Evolutionary conservation across 2,113 vertebrate species (phyloP).

Genomic region (Smithornis capensis): DNA sequence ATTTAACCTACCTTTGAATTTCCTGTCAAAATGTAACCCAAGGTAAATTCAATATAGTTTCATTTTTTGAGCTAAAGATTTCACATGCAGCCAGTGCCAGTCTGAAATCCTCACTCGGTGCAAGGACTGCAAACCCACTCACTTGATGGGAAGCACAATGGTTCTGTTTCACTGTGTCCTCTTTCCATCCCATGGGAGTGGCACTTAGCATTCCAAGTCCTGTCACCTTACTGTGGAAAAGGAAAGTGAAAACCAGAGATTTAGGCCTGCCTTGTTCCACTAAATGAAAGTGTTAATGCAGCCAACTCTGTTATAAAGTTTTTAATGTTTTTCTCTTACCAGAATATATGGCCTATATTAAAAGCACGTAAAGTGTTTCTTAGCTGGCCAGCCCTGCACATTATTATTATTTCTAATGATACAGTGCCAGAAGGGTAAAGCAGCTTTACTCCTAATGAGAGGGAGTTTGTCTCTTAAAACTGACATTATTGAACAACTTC

Average conservation of each 20-base stretch:
- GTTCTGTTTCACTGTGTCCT: fast-evolving
- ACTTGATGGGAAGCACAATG: fast-evolving
- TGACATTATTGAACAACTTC: not conserved
- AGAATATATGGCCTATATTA: not conserved
- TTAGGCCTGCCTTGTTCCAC: not conserved
- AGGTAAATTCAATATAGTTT: fast-evolving
- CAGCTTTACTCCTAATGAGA: not conserved
- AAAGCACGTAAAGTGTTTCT: not conserved
- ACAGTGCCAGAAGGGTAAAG: not conserved
- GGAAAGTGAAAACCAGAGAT: not conserved
- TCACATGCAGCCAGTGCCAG: not conserved
- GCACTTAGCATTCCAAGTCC: not conserved
- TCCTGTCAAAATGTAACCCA: not conserved
- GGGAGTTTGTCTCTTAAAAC: not conserved
- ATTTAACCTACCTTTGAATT: not conserved
- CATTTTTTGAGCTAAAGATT: not conserved
- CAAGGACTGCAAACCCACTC: not conserved
- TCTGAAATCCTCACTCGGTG: not conserved
- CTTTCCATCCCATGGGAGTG: not conserved
- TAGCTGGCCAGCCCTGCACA: not conserved
- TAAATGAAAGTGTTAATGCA: not conserved
- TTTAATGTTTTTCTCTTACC: not conserved
- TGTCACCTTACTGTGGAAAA: not conserved
- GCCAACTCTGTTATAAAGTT: not conserved
- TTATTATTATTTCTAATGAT: not conserved